These are phyloP conservation scores for Sebastes nivosus DNA, from an alignment of 2,797 vertebrate species.

Conservation along the genomic window DNA sequence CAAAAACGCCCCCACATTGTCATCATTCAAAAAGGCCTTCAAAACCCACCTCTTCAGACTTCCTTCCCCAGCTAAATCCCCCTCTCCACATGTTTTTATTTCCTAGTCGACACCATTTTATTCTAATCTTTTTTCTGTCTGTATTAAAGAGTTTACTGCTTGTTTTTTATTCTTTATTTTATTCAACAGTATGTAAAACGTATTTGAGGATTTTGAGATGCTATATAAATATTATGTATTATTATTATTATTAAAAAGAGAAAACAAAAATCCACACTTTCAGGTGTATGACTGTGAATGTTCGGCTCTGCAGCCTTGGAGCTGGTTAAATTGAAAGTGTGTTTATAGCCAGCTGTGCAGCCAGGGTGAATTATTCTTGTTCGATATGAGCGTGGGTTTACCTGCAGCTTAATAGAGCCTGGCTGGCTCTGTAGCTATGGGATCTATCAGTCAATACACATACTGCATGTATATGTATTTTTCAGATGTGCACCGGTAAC, in stretches of 20 bases:
- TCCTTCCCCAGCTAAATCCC: not conserved
- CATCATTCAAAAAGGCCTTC: not conserved
- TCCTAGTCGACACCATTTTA: not conserved
- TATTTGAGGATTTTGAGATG: not conserved
- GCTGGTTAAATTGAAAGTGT: conserved; percentile 3
- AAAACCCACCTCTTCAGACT: not conserved
- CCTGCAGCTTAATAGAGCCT: conserved; percentile 14
- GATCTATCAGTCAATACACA: conserved; percentile 40
- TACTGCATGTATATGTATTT: conserved; percentile 36
- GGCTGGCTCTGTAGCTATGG: conserved; percentile 6
- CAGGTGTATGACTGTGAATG: not conserved
- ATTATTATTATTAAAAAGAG: not conserved
- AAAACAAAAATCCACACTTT: not conserved
- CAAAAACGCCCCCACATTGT: not conserved
- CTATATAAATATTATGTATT: not conserved
- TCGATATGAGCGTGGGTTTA: conserved; percentile 23
- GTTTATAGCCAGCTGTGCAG: conserved; percentile 2
- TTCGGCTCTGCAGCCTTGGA: conserved; percentile 20
- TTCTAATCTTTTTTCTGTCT: not conserved
- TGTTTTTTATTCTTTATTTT: not conserved
- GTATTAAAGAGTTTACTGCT: not conserved
- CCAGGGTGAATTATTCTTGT: conserved; percentile 1
- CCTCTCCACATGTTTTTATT: not conserved
- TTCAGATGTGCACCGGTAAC: conserved; percentile 28
- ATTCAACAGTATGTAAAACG: not conserved